Evolutionary conservation across 2,888 invertebrate genomes (phyloP).

Genomic region (Agonopterix subpropinquella): DNA sequence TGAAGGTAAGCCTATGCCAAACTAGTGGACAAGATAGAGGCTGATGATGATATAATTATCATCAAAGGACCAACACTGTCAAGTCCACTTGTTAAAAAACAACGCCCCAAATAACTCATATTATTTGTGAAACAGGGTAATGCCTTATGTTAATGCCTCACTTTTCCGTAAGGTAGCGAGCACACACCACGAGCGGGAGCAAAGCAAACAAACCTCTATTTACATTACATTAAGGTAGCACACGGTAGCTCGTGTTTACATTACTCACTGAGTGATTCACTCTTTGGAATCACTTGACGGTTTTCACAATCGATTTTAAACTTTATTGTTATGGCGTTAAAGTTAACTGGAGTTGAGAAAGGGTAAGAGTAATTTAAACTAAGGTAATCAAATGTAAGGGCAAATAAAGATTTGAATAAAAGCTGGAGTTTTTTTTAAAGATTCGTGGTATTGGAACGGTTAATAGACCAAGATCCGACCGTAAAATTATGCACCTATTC

Average conservation of each 20-base stretch:
- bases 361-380: background rate
- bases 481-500: no score
- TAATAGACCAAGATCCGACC: no score
- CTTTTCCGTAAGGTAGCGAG: slow-evolving; percentile 22
- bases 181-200: slow-evolving; percentile 25
- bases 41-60: no score
- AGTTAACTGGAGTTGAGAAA: background rate
- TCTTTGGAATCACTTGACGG: background rate
- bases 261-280: slow-evolving; percentile 14
- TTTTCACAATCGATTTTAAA: no score
- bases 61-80: no score
- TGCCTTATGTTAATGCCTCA: slow-evolving; percentile 8
- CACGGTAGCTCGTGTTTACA: slow-evolving; percentile 34
- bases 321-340: background rate
- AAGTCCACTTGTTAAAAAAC: no score
- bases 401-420: slow-evolving; percentile 1
- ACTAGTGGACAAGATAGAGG: no score
- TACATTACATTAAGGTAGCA: slow-evolving; percentile 36
- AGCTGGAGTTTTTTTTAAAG: background rate
- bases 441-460: no score
- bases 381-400: background rate
- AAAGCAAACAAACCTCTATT: slow-evolving; percentile 23
- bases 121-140: slow-evolving; percentile 4
- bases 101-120: no score
- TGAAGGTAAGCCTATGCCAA: no score